Conservation (phyloP, 2,888 invertebrate genomes). For the Drosophila sordidula region DNA sequence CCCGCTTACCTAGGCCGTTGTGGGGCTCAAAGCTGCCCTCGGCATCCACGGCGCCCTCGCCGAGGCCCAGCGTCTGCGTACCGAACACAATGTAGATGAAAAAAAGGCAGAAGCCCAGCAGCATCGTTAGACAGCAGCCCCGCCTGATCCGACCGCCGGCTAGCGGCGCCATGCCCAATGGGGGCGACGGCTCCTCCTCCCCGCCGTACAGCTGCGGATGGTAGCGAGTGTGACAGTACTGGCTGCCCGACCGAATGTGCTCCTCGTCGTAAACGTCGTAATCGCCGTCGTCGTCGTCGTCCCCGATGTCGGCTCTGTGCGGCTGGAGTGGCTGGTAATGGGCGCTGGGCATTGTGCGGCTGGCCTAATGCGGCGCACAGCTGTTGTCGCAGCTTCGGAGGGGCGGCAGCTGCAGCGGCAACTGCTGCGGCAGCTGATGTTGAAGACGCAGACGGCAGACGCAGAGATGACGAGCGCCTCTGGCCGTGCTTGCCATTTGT, state of each 20-base stretch:
- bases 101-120: conserved; percentile 27
- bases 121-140: conserved; percentile 43
- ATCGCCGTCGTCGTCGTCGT: conserved; percentile 20
- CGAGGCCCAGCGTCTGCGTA: conserved; percentile 42
- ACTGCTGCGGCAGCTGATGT: conserved; percentile 17
- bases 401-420: conserved; percentile 21
- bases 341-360: conserved; percentile 68
- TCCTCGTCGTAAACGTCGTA: not conserved
- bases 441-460: not conserved
- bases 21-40: conserved; percentile 37
- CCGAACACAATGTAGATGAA: conserved; percentile 54
- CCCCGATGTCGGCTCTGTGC: conserved; percentile 44
- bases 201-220: conserved; percentile 30
- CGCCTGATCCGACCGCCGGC: conserved; percentile 29
- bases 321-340: conserved; percentile 65
- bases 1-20: conserved; percentile 58
- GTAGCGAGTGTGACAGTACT: conserved; percentile 18
- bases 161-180: conserved; percentile 22
- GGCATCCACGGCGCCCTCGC: conserved; percentile 23
- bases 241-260: conserved; percentile 8
- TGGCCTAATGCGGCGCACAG: conserved; percentile 21
- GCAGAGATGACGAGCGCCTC: conserved; percentile 42
- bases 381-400: conserved; percentile 18
- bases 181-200: conserved; percentile 6
- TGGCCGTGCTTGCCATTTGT: conserved; percentile 57